Percentiles rank a stretch among this genome's conserved stretches.
phyloP scores from a whole-genome alignment of 2,888 invertebrate species.

The Microplitis manilae region DNA sequence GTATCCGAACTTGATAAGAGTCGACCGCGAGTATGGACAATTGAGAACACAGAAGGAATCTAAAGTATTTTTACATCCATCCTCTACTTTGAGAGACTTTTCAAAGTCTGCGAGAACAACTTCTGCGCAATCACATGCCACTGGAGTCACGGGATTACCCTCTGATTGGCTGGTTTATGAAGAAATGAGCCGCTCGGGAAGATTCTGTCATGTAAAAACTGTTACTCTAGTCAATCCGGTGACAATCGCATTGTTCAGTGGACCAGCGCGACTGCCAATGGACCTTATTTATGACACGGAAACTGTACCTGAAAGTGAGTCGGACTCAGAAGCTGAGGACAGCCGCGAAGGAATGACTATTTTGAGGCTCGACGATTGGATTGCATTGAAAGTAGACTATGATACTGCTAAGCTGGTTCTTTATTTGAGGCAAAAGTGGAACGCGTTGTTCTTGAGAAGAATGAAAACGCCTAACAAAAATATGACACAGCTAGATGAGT shows the following conservation, averaged over 20 bases:
- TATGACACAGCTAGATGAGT: conserved; percentile 78
- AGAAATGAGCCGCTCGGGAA: conserved; percentile 83
- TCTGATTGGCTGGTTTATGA: conserved; percentile 91
- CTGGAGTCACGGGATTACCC: conserved; percentile 74
- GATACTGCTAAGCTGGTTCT: conserved; percentile 79
- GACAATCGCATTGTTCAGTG: conserved; percentile 85
- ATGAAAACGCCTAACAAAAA: conserved; percentile 76
- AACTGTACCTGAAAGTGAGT: conserved; percentile 67
- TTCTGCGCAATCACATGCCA: conserved; percentile 66
- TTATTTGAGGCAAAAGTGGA: conserved; percentile 82
- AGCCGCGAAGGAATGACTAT: conserved; percentile 72
- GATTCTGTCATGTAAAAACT: conserved; percentile 82
- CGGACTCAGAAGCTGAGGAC: conserved; percentile 75
- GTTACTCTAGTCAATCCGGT: conserved; percentile 87
- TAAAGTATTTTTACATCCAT: conserved; percentile 77
- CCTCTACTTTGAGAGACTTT: conserved; percentile 75
- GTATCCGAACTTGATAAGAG: conserved; percentile 89
- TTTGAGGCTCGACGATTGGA: conserved; percentile 83
- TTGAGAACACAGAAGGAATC: conserved; percentile 79
- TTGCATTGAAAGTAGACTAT: conserved; percentile 80
- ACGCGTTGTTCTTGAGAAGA: conserved; percentile 78
- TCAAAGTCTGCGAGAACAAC: conserved; percentile 63
- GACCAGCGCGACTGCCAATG: conserved; percentile 78
- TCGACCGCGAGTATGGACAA: conserved; percentile 77
- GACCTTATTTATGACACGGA: conserved; percentile 70